Evolutionary conservation across 2,113 vertebrate genomes (phyloP), one percentile per base, ranked within the genome.

Genomic region (Steatornis caripensis): DNA sequence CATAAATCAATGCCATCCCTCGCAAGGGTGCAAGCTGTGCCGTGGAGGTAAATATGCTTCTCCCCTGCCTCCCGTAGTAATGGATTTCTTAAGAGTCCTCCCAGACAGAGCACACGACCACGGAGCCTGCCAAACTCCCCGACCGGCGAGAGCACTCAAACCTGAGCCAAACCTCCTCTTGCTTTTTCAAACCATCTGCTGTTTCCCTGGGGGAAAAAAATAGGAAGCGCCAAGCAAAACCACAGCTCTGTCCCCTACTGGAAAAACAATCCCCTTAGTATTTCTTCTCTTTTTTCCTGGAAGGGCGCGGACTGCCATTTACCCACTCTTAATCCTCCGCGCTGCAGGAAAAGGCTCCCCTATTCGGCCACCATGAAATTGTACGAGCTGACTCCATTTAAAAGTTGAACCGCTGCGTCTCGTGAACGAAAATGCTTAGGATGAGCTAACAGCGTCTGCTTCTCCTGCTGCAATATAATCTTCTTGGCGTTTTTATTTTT

Each of bases 31-130:
- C 51, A 4, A 9, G 24, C 66, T 30, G 46, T 39, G n/a, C 57
- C 1, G 0, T 2, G 75, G 15, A 20, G 37, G 10, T 6, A 15
- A 57, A 55, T 9, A 6, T 2, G 41, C 18, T 34, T 4, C 8
- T 3, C 1, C 3, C 23, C 20, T n/a, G 34, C 1, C 3, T 55
- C 26, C 65, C 16, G 0, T 2, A 48, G 72, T 1, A 12, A 36
- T 3, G 16, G 41, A 45, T 34, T 57, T 45, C 69, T 65, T 24
- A 13, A 51, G 12, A 13, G 22, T 10, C n/a, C 30, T 24, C 53
- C 22, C 48, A 15, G 84, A 15, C 21, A 75, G 36, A 55, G 51
- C 30, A 20, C 27, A 12, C 1, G 20, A 17, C 22, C 9, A 7
- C 0, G 24, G 34, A 69, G 1, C 16, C 51, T 64, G 68, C 87